Base-by-base conservation (phyloP, 2,113 vertebrate species). In the Petromus typicus region DNA sequence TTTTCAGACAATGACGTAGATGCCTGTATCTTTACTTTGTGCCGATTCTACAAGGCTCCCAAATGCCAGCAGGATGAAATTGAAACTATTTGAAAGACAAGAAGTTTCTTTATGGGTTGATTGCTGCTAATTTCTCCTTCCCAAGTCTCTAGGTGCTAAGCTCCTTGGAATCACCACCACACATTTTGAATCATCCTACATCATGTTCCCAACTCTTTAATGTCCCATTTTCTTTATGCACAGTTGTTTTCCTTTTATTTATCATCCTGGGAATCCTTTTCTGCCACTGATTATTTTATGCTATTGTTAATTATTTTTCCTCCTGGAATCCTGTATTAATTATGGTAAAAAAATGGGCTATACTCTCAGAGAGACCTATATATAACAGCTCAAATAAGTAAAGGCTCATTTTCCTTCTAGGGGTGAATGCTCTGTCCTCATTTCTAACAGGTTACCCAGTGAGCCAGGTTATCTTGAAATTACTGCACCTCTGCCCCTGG, bases 121-220 rank as follows among this genome's bases (percentile, higher is more conserved):
- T n/a, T 8, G 5, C 5, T 67, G 3, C 6, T 66, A 14, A 66
- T 75, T 56, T 63, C 12, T 37, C 23, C 0, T 4, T 10, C 11
- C 45, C 16, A 6, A 16, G 12, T 22, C 10, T 43, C 25, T 34
- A 7, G 34, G 20, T 2, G 2, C 2, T 23, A 20, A 84, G 10
- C 1, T 13, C 3, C n/a, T 7, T 17, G 11, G 22, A 32, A 34
- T 43, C 7, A 16, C 16, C 27, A 45, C 51, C 8, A 2, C 27
- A 16, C 5, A n/a, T 43, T 67, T 5, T 43, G 2, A 69, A 69
- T 69, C 43, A 30, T 30, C 43, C 34, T 48, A 69, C 71, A 45
- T 34, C 22, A 78, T 30, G 7, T 43, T 16, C 25, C 18, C 43
- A 30, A 78, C 25, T 37, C 37, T 89, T 73, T 4, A 85, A 84